These are phyloP conservation scores for Elanoides forficatus DNA, from an alignment of 2,113 vertebrate genomes.

Conservation along the genomic window DNA sequence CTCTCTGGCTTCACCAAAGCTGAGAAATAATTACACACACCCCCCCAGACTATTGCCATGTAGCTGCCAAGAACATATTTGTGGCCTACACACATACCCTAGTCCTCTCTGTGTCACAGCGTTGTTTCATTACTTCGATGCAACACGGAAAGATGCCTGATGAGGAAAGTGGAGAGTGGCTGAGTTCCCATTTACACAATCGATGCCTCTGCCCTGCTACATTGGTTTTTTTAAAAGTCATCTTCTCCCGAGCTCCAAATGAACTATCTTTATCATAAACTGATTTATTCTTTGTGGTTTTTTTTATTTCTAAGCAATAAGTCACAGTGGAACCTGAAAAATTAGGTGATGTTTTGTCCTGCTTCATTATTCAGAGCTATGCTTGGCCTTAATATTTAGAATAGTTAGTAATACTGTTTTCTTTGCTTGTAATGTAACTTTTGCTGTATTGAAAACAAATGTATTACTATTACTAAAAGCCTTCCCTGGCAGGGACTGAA, in stretches of 20 bases:
- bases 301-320: background rate
- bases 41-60: background rate
- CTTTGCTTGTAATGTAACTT: background rate
- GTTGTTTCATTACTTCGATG: background rate
- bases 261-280: background rate
- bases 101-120: background rate
- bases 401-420: background rate
- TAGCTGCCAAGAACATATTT: background rate
- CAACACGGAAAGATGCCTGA: background rate
- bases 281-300: background rate
- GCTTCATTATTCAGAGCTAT: background rate
- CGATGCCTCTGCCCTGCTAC: background rate
- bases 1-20: background rate
- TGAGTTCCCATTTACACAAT: background rate
- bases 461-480: background rate
- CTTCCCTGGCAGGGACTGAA: background rate
- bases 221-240: accelerated
- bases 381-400: background rate
- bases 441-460: background rate
- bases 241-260: background rate
- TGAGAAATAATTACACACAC: background rate
- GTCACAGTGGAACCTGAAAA: background rate
- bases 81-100: background rate
- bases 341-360: background rate
- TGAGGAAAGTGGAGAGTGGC: background rate